Evolutionary conservation across 2,113 vertebrate species (phyloP).

Genomic region (Mesocricetus auratus): DNA sequence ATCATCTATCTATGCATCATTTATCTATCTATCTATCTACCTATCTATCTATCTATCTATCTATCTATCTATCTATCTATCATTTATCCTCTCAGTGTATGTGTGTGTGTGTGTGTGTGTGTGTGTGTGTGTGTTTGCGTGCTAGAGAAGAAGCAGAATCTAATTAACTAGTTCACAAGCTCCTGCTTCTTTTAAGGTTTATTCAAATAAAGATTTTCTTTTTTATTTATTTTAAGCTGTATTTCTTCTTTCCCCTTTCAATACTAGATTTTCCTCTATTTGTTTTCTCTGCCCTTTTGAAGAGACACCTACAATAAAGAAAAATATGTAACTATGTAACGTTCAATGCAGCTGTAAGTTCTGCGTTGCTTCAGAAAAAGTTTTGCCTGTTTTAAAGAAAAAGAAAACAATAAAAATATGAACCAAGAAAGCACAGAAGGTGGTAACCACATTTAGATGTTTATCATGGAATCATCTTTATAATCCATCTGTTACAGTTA

Average conservation of each 20-base stretch:
- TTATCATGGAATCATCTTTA: conserved; percentile 73
- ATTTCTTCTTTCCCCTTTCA: conserved; percentile 26
- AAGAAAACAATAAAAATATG: conserved; percentile 53
- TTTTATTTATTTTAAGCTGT: conserved; percentile 24
- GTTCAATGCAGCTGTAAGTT: conserved; percentile 49
- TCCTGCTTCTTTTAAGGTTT: not conserved
- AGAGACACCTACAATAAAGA: conserved; percentile 53
- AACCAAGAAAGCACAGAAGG: conserved; percentile 76
- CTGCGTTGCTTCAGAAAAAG: conserved; percentile 39
- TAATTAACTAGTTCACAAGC: conserved; percentile 21
- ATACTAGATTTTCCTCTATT: conserved; percentile 12
- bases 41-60: not conserved
- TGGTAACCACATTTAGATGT: conserved; percentile 79
- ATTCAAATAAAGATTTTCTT: not conserved
- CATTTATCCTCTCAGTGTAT: no score
- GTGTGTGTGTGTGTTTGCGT: not conserved
- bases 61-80: not conserved
- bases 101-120: not conserved
- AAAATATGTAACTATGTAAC: conserved; percentile 33
- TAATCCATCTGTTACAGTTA: conserved; percentile 77
- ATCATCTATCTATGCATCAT: not conserved
- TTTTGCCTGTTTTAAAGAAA: conserved; percentile 48
- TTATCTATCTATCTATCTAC: not conserved
- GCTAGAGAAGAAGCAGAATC: not conserved
- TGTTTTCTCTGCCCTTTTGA: conserved; percentile 53